These are phyloP conservation scores for Buphagus erythrorhynchus DNA, from an alignment of 2,797 vertebrate genomes.

Conservation along the genomic window DNA sequence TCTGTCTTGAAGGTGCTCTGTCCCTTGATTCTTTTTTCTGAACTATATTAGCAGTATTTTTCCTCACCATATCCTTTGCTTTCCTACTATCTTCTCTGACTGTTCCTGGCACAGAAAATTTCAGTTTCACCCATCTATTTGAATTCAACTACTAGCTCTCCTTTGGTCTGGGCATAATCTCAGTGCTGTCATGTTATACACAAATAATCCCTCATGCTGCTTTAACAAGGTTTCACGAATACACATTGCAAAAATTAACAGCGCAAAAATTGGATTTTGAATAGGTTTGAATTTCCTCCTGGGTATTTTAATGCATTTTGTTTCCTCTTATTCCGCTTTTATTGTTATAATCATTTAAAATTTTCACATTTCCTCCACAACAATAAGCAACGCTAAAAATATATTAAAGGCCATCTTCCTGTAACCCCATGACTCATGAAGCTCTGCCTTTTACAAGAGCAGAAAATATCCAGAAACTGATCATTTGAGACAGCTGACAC, in stretches of 20 bases:
- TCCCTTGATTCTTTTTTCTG: not conserved
- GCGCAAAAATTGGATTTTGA: not conserved
- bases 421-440: not conserved
- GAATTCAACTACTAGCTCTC: not conserved
- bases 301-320: not conserved
- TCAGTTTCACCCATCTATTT: not conserved
- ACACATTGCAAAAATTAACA: not conserved
- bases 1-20: not conserved
- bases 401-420: not conserved
- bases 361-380: not conserved
- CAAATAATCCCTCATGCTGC: not conserved
- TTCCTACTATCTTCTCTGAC: not conserved
- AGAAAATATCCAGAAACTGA: not conserved
- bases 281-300: not conserved
- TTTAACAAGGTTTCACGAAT: not conserved
- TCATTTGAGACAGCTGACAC: not conserved
- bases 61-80: not conserved
- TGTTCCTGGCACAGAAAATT: not conserved
- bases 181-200: not conserved
- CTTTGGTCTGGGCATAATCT: not conserved
- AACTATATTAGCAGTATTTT: not conserved
- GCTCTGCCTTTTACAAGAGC: not conserved
- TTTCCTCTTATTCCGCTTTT: not conserved
- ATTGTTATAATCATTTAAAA: not conserved
- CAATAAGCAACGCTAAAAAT: not conserved